Evolutionary conservation across 2,113 vertebrate species (phyloP).

Genomic region (Rhinopithecus roxellana): DNA sequence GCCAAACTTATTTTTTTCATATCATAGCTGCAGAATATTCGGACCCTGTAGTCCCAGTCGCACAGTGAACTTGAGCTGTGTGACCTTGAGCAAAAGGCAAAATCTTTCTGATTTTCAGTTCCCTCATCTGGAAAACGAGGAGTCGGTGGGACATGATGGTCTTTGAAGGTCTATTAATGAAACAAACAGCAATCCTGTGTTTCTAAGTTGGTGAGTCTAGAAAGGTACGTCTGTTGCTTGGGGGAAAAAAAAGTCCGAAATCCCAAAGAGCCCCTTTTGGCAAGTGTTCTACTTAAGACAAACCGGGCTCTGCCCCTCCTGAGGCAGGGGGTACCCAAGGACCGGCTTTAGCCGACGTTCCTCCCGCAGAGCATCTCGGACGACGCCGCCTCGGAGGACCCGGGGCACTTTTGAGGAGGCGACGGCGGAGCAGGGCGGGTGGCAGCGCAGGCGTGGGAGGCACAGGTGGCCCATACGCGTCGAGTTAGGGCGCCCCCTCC

Average conservation of each 20-base stretch:
- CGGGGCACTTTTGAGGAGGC: background rate
- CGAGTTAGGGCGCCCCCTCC: background rate
- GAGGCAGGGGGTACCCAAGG: background rate
- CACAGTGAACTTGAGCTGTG: background rate
- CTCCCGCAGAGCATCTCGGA: background rate
- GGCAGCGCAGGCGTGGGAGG: too few relatives aligned
- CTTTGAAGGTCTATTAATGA: background rate
- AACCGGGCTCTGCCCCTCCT: background rate
- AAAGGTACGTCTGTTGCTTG: background rate
- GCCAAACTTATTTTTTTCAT: background rate
- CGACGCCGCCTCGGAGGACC: background rate
- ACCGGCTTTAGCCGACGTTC: background rate
- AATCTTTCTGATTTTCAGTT: background rate
- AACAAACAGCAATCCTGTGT: background rate
- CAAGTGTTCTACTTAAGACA: background rate
- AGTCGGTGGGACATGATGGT: background rate
- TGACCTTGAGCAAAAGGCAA: background rate
- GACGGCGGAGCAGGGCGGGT: background rate
- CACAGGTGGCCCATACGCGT: too few relatives aligned
- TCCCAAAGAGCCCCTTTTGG: background rate
- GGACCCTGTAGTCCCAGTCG: background rate
- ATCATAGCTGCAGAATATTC: background rate
- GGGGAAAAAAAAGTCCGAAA: background rate
- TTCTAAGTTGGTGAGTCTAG: background rate
- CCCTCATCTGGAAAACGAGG: background rate